Conservation (phyloP, 2,113 vertebrate species). For the Solenodon paradoxus region DNA sequence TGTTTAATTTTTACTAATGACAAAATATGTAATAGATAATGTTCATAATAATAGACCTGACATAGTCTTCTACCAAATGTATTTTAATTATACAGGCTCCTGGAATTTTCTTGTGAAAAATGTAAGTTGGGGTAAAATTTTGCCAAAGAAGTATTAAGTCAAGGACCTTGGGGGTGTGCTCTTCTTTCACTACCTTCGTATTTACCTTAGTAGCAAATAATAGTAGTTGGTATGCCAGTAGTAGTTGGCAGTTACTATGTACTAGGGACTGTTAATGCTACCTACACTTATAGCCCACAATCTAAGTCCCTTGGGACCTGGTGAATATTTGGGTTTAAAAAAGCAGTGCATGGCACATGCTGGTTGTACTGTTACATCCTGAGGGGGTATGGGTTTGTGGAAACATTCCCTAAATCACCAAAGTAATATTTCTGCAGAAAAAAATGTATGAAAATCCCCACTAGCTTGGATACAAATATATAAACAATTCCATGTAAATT, state of each 20-base stretch:
- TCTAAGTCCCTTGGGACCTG: background rate
- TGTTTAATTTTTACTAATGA: background rate
- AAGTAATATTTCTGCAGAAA: background rate
- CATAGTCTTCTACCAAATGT: background rate
- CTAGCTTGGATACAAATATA: background rate
- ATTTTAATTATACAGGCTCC: background rate
- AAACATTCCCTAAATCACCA: background rate
- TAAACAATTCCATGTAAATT: background rate
- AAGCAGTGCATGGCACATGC: background rate
- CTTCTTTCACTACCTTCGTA: background rate
- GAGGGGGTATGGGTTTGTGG: background rate
- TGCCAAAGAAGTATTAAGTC: background rate
- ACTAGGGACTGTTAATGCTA: background rate
- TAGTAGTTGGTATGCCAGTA: background rate
- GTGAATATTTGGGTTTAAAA: background rate
- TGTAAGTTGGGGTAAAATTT: background rate
- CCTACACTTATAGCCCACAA: background rate
- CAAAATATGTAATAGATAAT: background rate
- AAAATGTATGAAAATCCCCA: background rate
- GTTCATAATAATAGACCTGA: background rate
- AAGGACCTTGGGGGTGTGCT: background rate
- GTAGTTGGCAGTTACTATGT: background rate
- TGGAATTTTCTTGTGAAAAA: constrained; percentile 20
- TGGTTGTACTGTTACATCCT: background rate
- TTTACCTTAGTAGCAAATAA: background rate